These are phyloP conservation scores for Acyrthosiphon pisum DNA, from an alignment of 1,140 invertebrate species.

Conservation along the genomic window DNA sequence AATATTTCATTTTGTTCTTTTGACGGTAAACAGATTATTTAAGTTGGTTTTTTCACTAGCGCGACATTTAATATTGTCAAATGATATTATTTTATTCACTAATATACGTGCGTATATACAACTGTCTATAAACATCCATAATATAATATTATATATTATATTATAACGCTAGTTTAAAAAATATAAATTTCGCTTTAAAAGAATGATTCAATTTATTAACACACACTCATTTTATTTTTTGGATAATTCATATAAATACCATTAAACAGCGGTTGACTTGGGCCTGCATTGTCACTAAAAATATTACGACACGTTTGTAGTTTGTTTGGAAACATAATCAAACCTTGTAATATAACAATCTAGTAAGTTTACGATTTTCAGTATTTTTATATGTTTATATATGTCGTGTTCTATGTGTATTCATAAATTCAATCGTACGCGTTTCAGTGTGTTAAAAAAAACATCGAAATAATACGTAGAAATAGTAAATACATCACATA, in stretches of 20 bases:
- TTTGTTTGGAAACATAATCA: neutral
- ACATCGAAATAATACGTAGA: neutral
- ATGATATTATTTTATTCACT: neutral
- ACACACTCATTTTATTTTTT: neutral
- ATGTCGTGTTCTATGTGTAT: neutral
- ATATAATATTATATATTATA: no score
- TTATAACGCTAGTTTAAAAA: neutral
- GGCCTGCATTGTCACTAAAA: neutral
- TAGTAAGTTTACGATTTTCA: neutral
- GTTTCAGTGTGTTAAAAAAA: neutral
- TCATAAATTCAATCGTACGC: neutral
- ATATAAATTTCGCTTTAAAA: neutral
- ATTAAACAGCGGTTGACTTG: neutral
- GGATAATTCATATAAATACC: neutral
- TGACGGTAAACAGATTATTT: neutral
- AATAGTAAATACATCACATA: neutral
- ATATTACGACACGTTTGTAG: neutral
- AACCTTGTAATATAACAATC: neutral
- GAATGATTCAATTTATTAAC: neutral
- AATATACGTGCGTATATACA: neutral
- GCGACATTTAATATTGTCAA: neutral
- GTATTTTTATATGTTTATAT: neutral
- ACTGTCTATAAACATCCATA: neutral
- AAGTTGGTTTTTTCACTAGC: neutral
- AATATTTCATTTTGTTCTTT: neutral